Base-by-base conservation (phyloP, 2,888 invertebrate genomes). In the Nudaria mundana region DNA sequence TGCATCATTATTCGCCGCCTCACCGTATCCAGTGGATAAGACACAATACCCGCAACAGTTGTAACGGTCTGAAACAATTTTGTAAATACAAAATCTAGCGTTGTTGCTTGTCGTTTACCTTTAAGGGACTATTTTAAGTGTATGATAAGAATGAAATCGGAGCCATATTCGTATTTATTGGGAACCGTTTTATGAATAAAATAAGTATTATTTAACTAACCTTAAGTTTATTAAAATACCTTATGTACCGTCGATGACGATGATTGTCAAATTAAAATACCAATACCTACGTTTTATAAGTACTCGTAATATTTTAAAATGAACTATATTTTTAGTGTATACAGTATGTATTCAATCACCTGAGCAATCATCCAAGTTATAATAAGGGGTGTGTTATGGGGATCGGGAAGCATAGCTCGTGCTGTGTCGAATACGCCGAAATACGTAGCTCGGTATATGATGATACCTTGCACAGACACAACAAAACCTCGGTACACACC, bases 1-100 rank as follows among this genome's bases (percentile, higher is more conserved):
- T 98, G 98, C 98, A 98, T 98, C 98, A 98, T 98, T 97, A 99
- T 96, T 74, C 98, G 94, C 86, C 98, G 93, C 65, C 98, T 92
- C 68, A 95, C 94, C 37, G 98, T 98, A 81, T 98, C 98, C 84
- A 98, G 93, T 48, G 98, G 98, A 90, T 98, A 98, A 23, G 98
- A 98, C 23, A 96, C 90, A 64, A 98, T 93, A 66, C 98, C 98
- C 44, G 98, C 94, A 51, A 95, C 88, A 40, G 97, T 89, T 1
- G 89, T 89, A 40, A 89, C 89, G 68, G 92, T 86, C 95, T 87
- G 66, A 3, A 15, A 34, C 29, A 23, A 23, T 33, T 11, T 26
- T 8, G n/a, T n/a, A n/a, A n/a, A n/a, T n/a, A n/a, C n/a, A n/a
- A n/a, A n/a, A n/a, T n/a, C n/a, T n/a, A n/a, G n/a, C n/a, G n/a